phyloP scores from a whole-genome alignment of 2,888 invertebrate genomes.

The Hedya salicella region DNA sequence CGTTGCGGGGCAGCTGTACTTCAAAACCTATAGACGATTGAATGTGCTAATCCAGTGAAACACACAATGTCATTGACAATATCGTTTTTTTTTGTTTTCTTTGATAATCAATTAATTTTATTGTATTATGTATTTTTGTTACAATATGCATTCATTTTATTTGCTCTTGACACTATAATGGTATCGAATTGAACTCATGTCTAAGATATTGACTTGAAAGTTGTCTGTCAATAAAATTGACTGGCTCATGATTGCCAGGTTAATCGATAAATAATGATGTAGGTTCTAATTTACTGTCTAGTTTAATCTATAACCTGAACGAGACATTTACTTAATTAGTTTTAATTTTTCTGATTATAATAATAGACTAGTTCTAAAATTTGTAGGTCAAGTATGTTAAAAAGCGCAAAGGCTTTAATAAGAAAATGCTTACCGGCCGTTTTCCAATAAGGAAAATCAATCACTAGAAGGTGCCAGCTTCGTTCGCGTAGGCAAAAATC shows the following conservation, averaged over 20 bases:
- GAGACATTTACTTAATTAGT: constrained; percentile 34
- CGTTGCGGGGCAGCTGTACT: too few relatives aligned
- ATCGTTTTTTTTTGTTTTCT: too few relatives aligned
- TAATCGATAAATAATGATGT: constrained; percentile 43
- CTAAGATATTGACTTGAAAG: constrained; percentile 32
- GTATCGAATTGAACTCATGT: constrained; percentile 12
- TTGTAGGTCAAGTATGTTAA: constrained; percentile 4
- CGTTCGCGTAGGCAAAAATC: too few relatives aligned
- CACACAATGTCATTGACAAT: too few relatives aligned
- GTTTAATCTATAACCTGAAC: constrained; percentile 36
- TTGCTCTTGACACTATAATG: too few relatives aligned
- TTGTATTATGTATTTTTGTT: too few relatives aligned
- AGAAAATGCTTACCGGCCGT: neutral
- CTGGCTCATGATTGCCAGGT: constrained; percentile 23
- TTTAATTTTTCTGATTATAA: constrained; percentile 19
- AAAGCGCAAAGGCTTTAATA: neutral
- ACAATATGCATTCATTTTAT: too few relatives aligned
- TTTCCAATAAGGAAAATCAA: too few relatives aligned
- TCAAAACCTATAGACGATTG: too few relatives aligned
- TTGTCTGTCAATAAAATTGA: constrained; percentile 37
- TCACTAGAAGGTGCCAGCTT: too few relatives aligned
- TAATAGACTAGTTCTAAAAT: neutral
- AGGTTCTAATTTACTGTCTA: constrained; percentile 32
- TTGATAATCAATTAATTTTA: too few relatives aligned
- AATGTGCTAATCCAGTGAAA: too few relatives aligned